Evolutionary conservation across 2,888 invertebrate genomes (phyloP).

Genomic region (Apamea crenata): DNA sequence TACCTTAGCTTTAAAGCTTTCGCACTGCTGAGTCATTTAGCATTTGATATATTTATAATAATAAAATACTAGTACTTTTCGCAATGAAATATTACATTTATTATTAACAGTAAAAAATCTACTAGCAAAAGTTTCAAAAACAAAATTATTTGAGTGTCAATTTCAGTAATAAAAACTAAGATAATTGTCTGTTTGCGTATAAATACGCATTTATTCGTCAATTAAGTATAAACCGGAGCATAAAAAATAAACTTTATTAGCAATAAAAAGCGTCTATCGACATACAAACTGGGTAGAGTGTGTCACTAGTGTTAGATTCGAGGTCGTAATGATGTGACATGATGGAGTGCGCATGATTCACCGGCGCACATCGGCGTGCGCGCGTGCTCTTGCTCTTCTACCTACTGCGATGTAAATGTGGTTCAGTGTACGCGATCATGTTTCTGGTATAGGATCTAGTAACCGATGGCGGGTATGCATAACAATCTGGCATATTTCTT

Average conservation of each 20-base stretch:
- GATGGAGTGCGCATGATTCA: conserved; percentile 86
- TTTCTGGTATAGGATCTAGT: conserved; percentile 62
- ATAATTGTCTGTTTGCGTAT: conserved; percentile 40
- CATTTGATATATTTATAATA: neutral
- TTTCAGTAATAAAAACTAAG: conserved; percentile 38
- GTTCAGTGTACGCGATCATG: conserved; percentile 57
- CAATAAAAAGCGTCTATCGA: conserved; percentile 71
- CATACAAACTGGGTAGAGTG: conserved; percentile 50
- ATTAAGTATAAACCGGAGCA: conserved; percentile 28
- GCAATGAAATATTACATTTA: conserved; percentile 20
- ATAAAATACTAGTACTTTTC: neutral
- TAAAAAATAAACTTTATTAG: conserved; percentile 47
- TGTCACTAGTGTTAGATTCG: conserved; percentile 80
- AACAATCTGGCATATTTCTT: conserved; percentile 20
- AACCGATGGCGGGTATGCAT: conserved; percentile 31
- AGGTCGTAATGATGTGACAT: conserved; percentile 85
- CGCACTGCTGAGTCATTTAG: neutral
- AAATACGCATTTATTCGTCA: conserved; percentile 47
- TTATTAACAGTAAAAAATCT: conserved; percentile 16
- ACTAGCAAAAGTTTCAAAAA: conserved; percentile 21
- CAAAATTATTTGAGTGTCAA: conserved; percentile 26
- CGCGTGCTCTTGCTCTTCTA: conserved; percentile 74
- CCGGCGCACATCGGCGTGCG: conserved; percentile 73
- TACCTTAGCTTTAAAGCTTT: conserved; percentile 28
- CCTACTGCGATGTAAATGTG: conserved; percentile 50